A percentile compares a stretch with the other conserved stretches of the same genome.
phyloP scores from a whole-genome alignment of 2,797 vertebrate genomes.

The Dipus sagitta region DNA sequence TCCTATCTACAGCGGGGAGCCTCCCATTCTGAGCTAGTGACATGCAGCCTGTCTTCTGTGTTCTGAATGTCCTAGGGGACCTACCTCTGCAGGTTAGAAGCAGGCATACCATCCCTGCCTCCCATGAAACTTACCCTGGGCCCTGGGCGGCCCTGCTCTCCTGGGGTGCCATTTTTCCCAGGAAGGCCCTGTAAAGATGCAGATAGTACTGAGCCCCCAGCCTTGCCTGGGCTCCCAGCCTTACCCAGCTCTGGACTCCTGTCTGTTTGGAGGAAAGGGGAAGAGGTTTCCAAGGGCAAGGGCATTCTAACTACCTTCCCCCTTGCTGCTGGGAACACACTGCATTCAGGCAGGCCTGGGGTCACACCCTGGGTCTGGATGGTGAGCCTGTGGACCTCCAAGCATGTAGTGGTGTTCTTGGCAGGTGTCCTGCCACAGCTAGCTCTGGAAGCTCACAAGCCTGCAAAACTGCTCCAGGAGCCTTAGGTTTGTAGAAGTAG shows the following conservation, averaged over 20 bases:
- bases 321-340: neutral
- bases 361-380: neutral
- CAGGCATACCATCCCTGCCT: no score
- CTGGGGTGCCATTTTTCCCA: slow-evolving; percentile 86
- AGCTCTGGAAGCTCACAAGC: neutral
- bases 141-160: slow-evolving; percentile 87
- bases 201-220: neutral
- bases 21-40: neutral
- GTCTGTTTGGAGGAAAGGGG: no score
- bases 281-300: neutral
- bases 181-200: slow-evolving; percentile 85
- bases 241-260: neutral
- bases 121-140: slow-evolving; percentile 85
- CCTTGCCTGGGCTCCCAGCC: neutral
- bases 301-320: accelerated
- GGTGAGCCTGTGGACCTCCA: neutral
- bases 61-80: neutral
- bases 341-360: neutral
- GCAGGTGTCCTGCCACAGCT: neutral
- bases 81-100: neutral
- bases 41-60: accelerated
- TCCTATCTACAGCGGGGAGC: neutral
- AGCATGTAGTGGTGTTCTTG: no score
- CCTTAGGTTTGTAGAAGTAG: neutral
- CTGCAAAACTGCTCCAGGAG: neutral